Conservation (phyloP, 2,113 vertebrate genomes). For the Arvicanthis niloticus region DNA sequence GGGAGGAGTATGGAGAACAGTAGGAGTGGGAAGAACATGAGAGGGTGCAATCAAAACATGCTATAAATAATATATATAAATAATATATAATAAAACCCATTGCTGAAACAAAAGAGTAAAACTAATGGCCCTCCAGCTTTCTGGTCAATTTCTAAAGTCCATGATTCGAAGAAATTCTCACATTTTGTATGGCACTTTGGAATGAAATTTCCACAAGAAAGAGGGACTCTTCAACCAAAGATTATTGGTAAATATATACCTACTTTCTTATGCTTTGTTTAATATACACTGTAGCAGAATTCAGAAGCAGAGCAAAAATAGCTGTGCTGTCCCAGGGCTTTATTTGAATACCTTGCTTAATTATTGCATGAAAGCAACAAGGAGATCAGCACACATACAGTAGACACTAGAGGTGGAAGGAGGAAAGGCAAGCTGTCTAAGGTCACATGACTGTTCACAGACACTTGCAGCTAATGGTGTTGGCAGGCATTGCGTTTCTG, state of each 20-base stretch:
- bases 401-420: neutral
- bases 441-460: neutral
- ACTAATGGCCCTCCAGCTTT: neutral
- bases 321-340: neutral
- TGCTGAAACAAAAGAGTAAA: neutral
- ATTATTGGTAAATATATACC: neutral
- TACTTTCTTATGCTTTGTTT: neutral
- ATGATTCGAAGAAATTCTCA: neutral
- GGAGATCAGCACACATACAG: neutral
- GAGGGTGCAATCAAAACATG: neutral
- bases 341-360: neutral
- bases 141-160: neutral
- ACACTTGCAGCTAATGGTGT: neutral
- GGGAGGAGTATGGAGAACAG: neutral
- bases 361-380: neutral
- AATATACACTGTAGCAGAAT: neutral
- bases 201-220: neutral
- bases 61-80: too few relatives aligned
- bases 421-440: neutral
- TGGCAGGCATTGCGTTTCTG: accelerated
- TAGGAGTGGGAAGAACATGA: neutral
- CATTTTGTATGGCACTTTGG: neutral
- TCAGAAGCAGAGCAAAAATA: neutral
- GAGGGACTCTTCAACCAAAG: neutral
- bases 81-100: neutral